A percentile compares a stretch with the other conserved stretches of the same genome.
Conservation (phyloP, 2,113 vertebrate species). For the Perca schrenkii region DNA sequence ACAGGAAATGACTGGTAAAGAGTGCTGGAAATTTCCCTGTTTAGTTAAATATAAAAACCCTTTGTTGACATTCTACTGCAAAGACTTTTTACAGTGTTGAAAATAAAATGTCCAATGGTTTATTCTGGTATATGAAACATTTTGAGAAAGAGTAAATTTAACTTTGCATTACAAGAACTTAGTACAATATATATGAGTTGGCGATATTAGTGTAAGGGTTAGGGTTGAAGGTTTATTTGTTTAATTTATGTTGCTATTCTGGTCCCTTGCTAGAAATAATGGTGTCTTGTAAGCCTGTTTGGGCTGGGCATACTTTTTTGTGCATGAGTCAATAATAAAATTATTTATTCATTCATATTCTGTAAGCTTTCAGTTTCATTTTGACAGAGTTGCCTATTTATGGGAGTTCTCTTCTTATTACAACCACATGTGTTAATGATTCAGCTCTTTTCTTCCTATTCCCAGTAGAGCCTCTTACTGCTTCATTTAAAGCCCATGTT, state of each 20-base stretch:
- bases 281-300: too few relatives aligned
- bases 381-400: background rate
- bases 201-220: too few relatives aligned
- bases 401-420: slow-evolving; percentile 23
- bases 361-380: slow-evolving; percentile 4
- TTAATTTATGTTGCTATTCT: too few relatives aligned
- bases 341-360: too few relatives aligned
- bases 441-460: slow-evolving; percentile 8
- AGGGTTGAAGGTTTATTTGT: too few relatives aligned
- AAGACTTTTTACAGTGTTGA: background rate
- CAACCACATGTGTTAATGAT: slow-evolving; percentile 37
- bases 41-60: slow-evolving; percentile 58
- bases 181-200: too few relatives aligned
- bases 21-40: slow-evolving; percentile 49
- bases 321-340: too few relatives aligned
- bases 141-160: background rate
- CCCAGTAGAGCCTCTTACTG: slow-evolving; percentile 1
- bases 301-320: too few relatives aligned
- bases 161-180: slow-evolving; percentile 1
- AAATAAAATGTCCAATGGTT: background rate
- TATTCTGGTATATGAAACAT: background rate
- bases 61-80: background rate
- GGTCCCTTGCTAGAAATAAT: too few relatives aligned
- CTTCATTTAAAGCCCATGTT: slow-evolving; percentile 10
- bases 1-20: slow-evolving; percentile 51